Conservation (phyloP, 2,113 vertebrate genomes). For the Hiodon tergisus region DNA sequence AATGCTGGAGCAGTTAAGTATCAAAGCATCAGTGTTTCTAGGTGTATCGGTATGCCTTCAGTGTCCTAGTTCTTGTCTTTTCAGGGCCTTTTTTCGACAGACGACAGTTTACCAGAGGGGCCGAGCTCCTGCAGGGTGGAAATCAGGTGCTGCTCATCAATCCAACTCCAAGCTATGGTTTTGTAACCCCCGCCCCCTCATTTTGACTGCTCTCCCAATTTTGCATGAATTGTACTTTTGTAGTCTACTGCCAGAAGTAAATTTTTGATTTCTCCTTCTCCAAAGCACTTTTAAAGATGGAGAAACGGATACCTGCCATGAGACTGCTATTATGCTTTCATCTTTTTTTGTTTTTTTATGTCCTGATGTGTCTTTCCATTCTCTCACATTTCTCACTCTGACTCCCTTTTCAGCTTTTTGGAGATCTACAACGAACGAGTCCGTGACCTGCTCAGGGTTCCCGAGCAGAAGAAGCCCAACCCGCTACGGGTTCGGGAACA, state of each 20-base stretch:
- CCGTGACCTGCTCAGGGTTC: conserved; percentile 74
- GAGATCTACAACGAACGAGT: conserved; percentile 98
- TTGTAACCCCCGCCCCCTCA: background rate
- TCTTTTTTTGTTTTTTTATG: background rate
- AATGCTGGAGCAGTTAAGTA: background rate
- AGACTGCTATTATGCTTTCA: background rate
- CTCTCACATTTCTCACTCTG: background rate
- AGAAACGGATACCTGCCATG: no score
- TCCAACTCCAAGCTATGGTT: background rate
- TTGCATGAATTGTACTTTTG: background rate
- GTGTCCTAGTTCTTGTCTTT: conserved; percentile 30
- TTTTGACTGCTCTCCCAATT: background rate
- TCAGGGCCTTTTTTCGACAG: conserved; percentile 81
- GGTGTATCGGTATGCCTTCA: background rate
- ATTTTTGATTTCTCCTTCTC: background rate
- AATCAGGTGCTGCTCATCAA: conserved; percentile 71
- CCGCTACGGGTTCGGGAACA: conserved; percentile 68
- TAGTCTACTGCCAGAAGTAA: no score
- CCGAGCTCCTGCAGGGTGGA: conserved; percentile 81
- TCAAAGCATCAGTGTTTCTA: background rate
- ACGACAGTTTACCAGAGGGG: conserved; percentile 62
- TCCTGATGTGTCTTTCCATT: background rate
- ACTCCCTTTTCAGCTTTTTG: conserved; percentile 71
- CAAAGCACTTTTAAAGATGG: no score
- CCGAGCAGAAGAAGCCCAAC: conserved; percentile 73